A percentile compares a stretch with the other conserved stretches of the same genome.
These are phyloP conservation scores for Platycheirus albimanus DNA, from an alignment of 2,888 invertebrate species.

Conservation along the genomic window DNA sequence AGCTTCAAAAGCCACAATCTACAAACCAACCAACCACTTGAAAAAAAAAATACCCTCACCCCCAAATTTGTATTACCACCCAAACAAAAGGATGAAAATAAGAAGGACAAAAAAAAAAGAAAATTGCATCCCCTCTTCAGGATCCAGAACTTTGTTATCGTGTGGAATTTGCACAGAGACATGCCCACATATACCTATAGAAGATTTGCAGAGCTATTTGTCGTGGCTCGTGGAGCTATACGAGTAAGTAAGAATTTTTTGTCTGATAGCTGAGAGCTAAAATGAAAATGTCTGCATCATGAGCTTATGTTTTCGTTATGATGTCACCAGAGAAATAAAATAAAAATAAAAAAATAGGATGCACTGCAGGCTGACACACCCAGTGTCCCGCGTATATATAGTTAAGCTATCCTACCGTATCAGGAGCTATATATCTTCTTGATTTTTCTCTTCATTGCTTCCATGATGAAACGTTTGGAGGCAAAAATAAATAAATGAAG, in stretches of 20 bases:
- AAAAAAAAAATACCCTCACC: constrained; percentile 25
- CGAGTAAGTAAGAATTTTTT: constrained; percentile 46
- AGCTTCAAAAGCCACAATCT: constrained; percentile 31
- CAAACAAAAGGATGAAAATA: constrained; percentile 19
- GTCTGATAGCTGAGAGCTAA: constrained; percentile 62
- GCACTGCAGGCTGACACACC: constrained; percentile 61
- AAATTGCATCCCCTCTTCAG: constrained; percentile 1
- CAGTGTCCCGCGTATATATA: constrained; percentile 7
- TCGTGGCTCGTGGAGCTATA: constrained; percentile 19
- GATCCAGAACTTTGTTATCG: constrained; percentile 55
- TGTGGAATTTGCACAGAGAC: constrained; percentile 60
- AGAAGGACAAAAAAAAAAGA: constrained; percentile 14
- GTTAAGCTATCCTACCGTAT: constrained; percentile 12
- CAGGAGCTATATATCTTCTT: constrained; percentile 19
- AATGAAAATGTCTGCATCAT: constrained; percentile 70
- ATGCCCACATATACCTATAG: no score
- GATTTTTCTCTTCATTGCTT: constrained; percentile 46
- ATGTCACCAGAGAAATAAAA: constrained; percentile 64
- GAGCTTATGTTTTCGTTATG: constrained; percentile 74
- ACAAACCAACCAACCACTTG: constrained; percentile 41
- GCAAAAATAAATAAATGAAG: constrained; percentile 16
- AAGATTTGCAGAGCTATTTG: constrained; percentile 18
- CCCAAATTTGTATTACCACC: constrained; percentile 37
- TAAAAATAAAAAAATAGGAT: no score
- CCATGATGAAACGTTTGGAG: constrained; percentile 12